These are phyloP conservation scores for Conger conger DNA, from an alignment of 2,113 vertebrate genomes.

Conservation along the genomic window DNA sequence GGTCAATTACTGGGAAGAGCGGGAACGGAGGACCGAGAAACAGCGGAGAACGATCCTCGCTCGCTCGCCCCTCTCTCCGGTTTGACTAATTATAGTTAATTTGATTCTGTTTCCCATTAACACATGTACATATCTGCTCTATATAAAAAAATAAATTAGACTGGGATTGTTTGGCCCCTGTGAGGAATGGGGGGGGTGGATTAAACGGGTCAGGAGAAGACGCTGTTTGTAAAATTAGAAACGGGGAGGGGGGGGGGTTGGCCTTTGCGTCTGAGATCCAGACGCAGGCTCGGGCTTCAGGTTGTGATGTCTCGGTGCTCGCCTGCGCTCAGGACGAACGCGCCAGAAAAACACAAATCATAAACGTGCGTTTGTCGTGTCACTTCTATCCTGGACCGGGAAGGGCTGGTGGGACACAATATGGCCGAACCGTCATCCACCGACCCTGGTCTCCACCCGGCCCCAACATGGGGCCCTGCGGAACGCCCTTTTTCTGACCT, in stretches of 20 bases:
- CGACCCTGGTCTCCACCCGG: neutral
- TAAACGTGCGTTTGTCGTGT: neutral
- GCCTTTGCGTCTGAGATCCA: constrained; percentile 9
- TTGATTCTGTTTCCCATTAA: constrained; percentile 74
- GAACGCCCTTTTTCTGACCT: too few species aligned
- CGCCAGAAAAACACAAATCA: neutral
- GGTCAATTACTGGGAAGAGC: constrained; percentile 46
- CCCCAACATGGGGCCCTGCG: too few species aligned
- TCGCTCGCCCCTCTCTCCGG: constrained; percentile 27
- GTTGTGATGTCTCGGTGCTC: constrained; percentile 4
- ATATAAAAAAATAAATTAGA: constrained; percentile 64
- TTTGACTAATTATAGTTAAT: constrained; percentile 78
- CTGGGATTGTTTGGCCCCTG: constrained; percentile 78
- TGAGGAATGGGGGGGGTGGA: constrained; percentile 63
- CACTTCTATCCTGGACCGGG: constrained; percentile 6
- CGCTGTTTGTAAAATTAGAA: constrained; percentile 67
- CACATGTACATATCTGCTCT: constrained; percentile 75
- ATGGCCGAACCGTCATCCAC: neutral
- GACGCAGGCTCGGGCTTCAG: neutral
- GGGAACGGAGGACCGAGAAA: constrained; percentile 26
- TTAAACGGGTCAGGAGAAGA: constrained; percentile 74
- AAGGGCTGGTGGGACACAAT: neutral
- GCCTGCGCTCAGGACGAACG: constrained; percentile 8
- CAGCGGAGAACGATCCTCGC: constrained; percentile 5
- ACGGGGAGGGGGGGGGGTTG: neutral